phyloP scores from a whole-genome alignment of 1,140 invertebrate species.

The Oedothorax gibbosus region DNA sequence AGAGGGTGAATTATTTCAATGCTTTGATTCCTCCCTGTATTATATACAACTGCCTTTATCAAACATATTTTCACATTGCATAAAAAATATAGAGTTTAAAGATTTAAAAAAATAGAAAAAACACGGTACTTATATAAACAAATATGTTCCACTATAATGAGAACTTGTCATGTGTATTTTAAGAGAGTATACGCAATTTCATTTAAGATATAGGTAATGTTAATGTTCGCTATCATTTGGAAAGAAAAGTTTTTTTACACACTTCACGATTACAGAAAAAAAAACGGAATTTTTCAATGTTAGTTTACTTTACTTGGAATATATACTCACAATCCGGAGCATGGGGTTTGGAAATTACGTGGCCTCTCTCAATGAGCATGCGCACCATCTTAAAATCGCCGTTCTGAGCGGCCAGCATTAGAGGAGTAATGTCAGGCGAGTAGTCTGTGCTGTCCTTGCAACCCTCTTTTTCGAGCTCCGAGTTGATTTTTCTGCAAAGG shows the following conservation, averaged over 20 bases:
- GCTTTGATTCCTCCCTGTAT: no score
- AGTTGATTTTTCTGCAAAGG: neutral
- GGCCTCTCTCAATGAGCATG: constrained; percentile 74
- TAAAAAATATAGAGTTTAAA: no score
- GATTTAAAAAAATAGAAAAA: no score
- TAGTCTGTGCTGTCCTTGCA: constrained; percentile 70
- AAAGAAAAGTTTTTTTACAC: neutral
- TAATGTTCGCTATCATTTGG: neutral
- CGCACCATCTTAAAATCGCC: constrained; percentile 79
- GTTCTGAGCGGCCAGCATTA: constrained; percentile 78
- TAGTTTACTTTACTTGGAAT: neutral
- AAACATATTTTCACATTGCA: no score
- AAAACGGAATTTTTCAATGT: neutral
- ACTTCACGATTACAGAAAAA: neutral
- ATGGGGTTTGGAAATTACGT: constrained; percentile 74
- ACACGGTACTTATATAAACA: no score
- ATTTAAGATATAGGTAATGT: no score
- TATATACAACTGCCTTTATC: no score
- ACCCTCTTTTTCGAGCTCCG: neutral
- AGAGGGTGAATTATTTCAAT: no score
- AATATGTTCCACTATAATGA: no score
- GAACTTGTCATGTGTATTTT: no score
- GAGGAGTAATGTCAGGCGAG: constrained; percentile 78
- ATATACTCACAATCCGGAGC: constrained; percentile 73
- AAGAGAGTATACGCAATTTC: no score